Evolutionary conservation across 2,113 vertebrate species (phyloP), one percentile per base, ranked within the genome.

Genomic region (Leptodactylus fuscus): DNA sequence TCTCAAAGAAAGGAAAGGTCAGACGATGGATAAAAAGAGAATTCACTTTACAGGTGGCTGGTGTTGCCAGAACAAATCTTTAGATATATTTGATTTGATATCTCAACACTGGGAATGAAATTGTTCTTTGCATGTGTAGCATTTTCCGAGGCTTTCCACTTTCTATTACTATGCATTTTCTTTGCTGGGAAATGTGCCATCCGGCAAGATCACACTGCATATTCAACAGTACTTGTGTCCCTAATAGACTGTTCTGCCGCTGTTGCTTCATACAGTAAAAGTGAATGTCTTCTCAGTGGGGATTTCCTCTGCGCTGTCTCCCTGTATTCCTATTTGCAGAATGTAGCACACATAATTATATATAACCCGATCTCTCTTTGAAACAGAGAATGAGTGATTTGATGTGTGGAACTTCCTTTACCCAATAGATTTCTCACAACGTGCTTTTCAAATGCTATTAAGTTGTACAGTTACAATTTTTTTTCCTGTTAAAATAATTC

Each of bases 221-320:
- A 83, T 87, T 79, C 65, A 78, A 80, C 62, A 77, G 34, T 38
- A 77, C 71, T 81, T 55, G 75, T 85, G 83, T 78, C 83, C 75
- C 62, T 85, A 79, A 85, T 85, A 85, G 83, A 79, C 75, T 85
- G 20, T 32, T 78, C 34, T 80, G 75, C 71, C 18, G 46, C 62
- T 71, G 75, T 29, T n/a, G 10, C 81, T 53, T 78, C 60, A 71
- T 85, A 79, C 48, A 29, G 75, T 46, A 80, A 58, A 75, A 85
- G 46, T 71, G 76, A 53, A 71, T 60, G 49, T 69, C 49, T 71
- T 80, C 65, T 32, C 83, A 71, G 65, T 60, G n/a, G 65, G 84
- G 76, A 86, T 86, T 86, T 86, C 84, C 76, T 73, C 10, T 4
- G 10, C 36, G 20, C 38, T 18, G 84, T 70, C 83, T 71, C 77